Evolutionary conservation across 1,140 invertebrate species (phyloP).

Genomic region (Acyrthosiphon pisum): DNA sequence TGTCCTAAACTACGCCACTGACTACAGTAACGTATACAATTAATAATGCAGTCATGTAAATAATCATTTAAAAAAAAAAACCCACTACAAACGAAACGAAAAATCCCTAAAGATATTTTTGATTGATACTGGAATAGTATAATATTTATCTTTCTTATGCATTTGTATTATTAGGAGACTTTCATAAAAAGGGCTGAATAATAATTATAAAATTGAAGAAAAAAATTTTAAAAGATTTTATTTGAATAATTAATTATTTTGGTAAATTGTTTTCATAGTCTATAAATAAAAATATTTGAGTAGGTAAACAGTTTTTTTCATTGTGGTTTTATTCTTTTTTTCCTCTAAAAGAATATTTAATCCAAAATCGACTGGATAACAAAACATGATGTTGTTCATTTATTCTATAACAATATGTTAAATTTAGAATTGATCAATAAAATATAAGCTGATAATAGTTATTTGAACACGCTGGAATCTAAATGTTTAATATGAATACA

Average conservation of each 20-base stretch:
- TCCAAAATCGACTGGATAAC: neutral
- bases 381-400: neutral
- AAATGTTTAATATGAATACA: neutral
- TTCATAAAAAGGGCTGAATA: neutral
- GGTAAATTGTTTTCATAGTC: neutral
- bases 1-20: too few species aligned
- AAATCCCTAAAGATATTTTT: too few species aligned
- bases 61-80: too few species aligned
- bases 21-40: too few species aligned
- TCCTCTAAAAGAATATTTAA: neutral
- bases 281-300: neutral
- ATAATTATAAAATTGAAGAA: neutral
- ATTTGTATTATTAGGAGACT: neutral
- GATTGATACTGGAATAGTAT: neutral
- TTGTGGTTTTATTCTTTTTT: neutral
- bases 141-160: neutral
- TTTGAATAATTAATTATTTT: slow-evolving; percentile 3
- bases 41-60: too few species aligned
- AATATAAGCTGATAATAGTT: neutral
- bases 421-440: neutral
- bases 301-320: neutral
- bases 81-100: too few species aligned
- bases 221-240: neutral
- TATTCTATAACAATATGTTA: neutral
- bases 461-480: neutral